Evolutionary conservation across 92 coral and sea anemone genomes (phyloP).

Genomic region (Parazoanthus darwini): DNA sequence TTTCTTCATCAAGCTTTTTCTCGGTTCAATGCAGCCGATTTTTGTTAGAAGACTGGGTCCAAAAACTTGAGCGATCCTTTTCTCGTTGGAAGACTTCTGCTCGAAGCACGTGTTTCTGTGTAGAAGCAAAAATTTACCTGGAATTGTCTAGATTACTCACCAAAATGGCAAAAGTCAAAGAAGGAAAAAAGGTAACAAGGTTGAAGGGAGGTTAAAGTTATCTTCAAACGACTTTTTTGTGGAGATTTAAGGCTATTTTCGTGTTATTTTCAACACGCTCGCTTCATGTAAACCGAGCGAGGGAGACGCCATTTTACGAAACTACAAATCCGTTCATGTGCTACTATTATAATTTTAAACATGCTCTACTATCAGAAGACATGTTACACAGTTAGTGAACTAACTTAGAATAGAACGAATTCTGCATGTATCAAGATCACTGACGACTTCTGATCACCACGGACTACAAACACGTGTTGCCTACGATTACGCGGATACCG

Average conservation of each 20-base stretch:
- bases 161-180: constrained; percentile 65
- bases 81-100: constrained; percentile 16
- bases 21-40: constrained; percentile 2
- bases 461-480: too few relatives aligned
- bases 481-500: too few relatives aligned
- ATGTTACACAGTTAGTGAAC: too few relatives aligned
- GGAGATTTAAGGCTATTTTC: neutral
- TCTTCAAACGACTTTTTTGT: too few relatives aligned
- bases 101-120: constrained; percentile 41
- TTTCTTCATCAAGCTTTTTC: too few relatives aligned
- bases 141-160: constrained; percentile 11
- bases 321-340: neutral
- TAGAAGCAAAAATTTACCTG: constrained; percentile 16
- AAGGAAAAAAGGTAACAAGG: constrained; percentile 64
- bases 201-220: neutral
- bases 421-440: neutral
- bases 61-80: constrained; percentile 13
- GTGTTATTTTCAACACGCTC: neutral
- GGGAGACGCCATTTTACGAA: neutral
- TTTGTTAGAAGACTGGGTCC: constrained; percentile 13
- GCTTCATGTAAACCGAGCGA: neutral
- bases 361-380: too few relatives aligned
- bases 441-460: neutral
- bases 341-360: neutral
- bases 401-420: neutral